Base-by-base conservation (phyloP, 1,140 invertebrate species). In the Mercenaria mercenaria region DNA sequence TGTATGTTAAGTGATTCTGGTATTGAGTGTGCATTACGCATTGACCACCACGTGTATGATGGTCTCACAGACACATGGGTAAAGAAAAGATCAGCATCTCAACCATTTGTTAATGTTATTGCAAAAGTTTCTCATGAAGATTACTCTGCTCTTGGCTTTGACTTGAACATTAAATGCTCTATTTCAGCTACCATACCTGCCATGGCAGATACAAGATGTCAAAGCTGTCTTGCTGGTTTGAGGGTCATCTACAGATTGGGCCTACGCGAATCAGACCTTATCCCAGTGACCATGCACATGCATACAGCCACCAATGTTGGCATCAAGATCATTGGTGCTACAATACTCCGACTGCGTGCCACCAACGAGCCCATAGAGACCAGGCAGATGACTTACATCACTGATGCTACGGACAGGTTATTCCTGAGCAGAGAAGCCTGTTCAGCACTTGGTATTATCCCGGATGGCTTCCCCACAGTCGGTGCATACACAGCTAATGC, bases 201-300 rank as follows among this genome's bases (percentile, higher is more conserved):
- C 11, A 50, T 79, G 43, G 76, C 76, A 1, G 76, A 50, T 43
- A 79, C 86, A 8, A 87, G 90, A 1, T 91, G 86, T 67, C 86
- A 91, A 41, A 88, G 79, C n/a, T 88, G 90, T 50, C 74, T 84
- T 26, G 74, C 80, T 6, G 52, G 85, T 4, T 11, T 88, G 6
- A 72, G 34, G n/a, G n/a, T 82, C 2, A 32, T 87, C 13, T 37
- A 81, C 20, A 2, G 37, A 0, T 20, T 90, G 15, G 89, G 76
- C 20, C 52, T 87, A 39, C 8, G 2, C 4, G 59, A 41, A 77
- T 29, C 37, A 56, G 64, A 88, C 64, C 77, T 91, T 29, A 69
- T 91, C 26, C 90, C 90, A 26, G 90, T 91, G 23, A 91, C 52
- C 13, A 87, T 88, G 83, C 26, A 67, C 15, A 91, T 88, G 84